Conservation (phyloP, 2,888 invertebrate species). For the Tiliacea aurago region DNA sequence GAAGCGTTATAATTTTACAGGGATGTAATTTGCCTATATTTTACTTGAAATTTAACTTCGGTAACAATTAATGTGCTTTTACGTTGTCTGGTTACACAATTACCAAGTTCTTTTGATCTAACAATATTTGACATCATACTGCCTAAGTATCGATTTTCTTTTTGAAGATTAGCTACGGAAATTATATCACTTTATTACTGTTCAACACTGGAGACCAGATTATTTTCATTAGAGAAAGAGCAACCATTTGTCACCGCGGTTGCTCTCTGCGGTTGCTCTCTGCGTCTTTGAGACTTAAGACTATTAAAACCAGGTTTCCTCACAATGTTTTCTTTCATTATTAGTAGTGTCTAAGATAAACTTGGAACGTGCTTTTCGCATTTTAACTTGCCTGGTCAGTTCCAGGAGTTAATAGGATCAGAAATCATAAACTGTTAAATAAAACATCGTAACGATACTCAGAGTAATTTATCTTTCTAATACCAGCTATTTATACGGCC, state of each 20-base stretch:
- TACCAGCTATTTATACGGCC: constrained; percentile 17
- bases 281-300: neutral
- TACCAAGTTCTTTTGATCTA: neutral
- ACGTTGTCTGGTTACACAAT: constrained; percentile 15
- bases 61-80: constrained; percentile 37
- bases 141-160: neutral
- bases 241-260: neutral
- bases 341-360: neutral
- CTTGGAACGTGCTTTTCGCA: neutral
- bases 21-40: constrained; percentile 45
- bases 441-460: neutral
- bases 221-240: neutral
- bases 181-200: neutral
- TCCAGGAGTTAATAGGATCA: neutral
- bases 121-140: neutral
- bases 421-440: neutral
- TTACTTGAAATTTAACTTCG: constrained; percentile 31
- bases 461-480: constrained; percentile 26
- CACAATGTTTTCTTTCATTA: neutral
- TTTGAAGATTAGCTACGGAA: neutral
- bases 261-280: neutral
- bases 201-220: neutral
- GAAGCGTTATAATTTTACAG: constrained; percentile 40
- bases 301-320: neutral
- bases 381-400: neutral